Base-by-base conservation (phyloP, 92 coral and sea anemone species). In the Pocillopora meandrina region DNA sequence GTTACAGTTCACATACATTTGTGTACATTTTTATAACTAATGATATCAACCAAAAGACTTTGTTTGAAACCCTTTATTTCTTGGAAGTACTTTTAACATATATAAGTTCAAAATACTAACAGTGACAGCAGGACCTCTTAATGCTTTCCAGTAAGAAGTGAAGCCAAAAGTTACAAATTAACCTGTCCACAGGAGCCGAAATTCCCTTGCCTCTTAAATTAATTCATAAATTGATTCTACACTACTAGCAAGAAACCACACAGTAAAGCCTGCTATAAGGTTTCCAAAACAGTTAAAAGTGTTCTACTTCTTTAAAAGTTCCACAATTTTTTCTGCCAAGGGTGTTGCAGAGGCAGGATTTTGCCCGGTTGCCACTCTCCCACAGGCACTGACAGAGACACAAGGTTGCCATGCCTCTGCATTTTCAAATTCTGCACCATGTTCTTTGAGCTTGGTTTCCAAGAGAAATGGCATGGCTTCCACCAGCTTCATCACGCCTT, bases 321-420 rank as follows among this genome's bases (percentile, higher is more conserved):
- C 84, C 68, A 94, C 98, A 67, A 96, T 84, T 56, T 82, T 87
- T 82, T 96, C 92, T 8, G 92, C 91, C 35, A 94, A 82, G 49
- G 92, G 95, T 55, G 98, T 88, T 19, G 98, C 98, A 23, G 98
- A 96, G 12, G 91, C 93, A 12, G 98, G 98, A 58, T 96, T 96
- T 86, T 96, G 98, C 57, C 98, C 98, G 11, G 98, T 96, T 14
- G 79, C 90, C 49, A 96, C 89, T 65, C 90, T 93, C 5, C 74
- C 85, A 63, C 88, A 89, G 21, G 76, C 94, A 56, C 79, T 42
- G 8, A 42, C 52, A 42, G 52, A 87, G 57, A 92, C 98, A 59
- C 89, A 85, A 34, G 86, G 35, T 84, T 90, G 84, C 71, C 84
- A 95, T 35, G 66, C 42, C 13, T 89, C 79, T 31, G 85, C 86